Base-by-base conservation (phyloP, 2,888 invertebrate species). In the Scaptomyza tumidula region DNA sequence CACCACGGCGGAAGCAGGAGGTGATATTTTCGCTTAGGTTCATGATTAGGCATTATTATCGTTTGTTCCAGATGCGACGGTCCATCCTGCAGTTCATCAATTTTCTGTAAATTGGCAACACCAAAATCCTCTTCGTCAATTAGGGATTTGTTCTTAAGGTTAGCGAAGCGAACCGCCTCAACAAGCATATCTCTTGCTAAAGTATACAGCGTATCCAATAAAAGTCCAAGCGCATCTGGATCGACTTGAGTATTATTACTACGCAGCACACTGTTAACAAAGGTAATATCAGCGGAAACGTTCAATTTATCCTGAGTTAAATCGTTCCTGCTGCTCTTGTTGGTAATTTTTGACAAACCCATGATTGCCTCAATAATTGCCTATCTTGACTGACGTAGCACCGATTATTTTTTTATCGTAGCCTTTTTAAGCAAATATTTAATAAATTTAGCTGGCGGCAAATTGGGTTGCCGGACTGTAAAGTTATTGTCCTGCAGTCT, bases 91-190 rank as follows among this genome's bases (percentile, higher is more conserved):
- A n/a, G n/a, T n/a, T 75, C 75, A 0, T 74, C 63, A 3, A 54
- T 56, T 27, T 50, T 46, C 3, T 50, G 59, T 16, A 55, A 14
- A 9, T 46, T 45, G n/a, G 46, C 45, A 2, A 68, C 46, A 5
- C 14, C 37, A 5, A 75, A 6, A 41, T 78, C 74, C 0, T 52
- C 54, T 4, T 11, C 35, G n/a, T 63, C 78, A 0, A 78, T 41
- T 2, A 0, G 7, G 2, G 11, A 7, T 33, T 74, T 68, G 0
- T 60, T 60, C 16, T 29, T 54, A 33, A 75, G 45, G 27, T 58
- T 33, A 33, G 78, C 57, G 43, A 75, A 74, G 19, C 57, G 44
- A 35, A 44, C 57, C 10, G 69, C 57, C 29, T 63, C 69, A 2
- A 52, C 48, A 1, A 75, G n/a, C 7, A 55, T 54, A 16, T 75